Evolutionary conservation across 1,140 invertebrate genomes (phyloP).

Genomic region (Hylaeus anthracinus): DNA sequence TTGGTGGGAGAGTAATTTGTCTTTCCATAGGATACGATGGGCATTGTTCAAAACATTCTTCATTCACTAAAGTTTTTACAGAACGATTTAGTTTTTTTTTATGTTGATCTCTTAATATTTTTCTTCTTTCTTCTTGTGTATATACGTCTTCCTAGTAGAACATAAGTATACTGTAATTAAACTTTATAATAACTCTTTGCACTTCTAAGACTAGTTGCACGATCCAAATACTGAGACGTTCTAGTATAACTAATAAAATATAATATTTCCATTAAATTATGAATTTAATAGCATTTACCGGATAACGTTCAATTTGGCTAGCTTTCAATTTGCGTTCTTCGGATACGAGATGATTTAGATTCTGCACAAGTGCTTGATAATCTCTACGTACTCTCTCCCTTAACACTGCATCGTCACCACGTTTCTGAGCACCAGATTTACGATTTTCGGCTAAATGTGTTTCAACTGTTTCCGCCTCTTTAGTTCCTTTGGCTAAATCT

Average conservation of each 20-base stretch:
- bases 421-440: slow-evolving; percentile 68
- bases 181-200: too few species aligned
- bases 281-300: slow-evolving; percentile 53
- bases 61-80: slow-evolving; percentile 59
- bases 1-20: slow-evolving; percentile 63
- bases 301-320: slow-evolving; percentile 59
- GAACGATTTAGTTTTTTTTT: slow-evolving; percentile 72
- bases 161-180: background rate
- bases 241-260: too few species aligned
- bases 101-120: slow-evolving; percentile 57
- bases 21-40: slow-evolving; percentile 52
- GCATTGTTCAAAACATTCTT: slow-evolving; percentile 1
- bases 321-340: slow-evolving; percentile 75
- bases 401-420: slow-evolving; percentile 79
- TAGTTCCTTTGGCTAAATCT: slow-evolving; percentile 69
- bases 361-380: slow-evolving; percentile 78
- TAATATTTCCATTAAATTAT: too few species aligned
- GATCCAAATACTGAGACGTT: too few species aligned
- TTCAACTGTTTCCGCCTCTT: slow-evolving; percentile 56
- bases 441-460: slow-evolving; percentile 56
- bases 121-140: slow-evolving; percentile 58
- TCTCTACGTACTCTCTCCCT: slow-evolving; percentile 79
- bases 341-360: slow-evolving; percentile 69
- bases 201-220: too few species aligned
- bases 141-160: slow-evolving; percentile 22